Conservation (phyloP, 2,797 vertebrate species). For the Rhinoraja longicauda region DNA sequence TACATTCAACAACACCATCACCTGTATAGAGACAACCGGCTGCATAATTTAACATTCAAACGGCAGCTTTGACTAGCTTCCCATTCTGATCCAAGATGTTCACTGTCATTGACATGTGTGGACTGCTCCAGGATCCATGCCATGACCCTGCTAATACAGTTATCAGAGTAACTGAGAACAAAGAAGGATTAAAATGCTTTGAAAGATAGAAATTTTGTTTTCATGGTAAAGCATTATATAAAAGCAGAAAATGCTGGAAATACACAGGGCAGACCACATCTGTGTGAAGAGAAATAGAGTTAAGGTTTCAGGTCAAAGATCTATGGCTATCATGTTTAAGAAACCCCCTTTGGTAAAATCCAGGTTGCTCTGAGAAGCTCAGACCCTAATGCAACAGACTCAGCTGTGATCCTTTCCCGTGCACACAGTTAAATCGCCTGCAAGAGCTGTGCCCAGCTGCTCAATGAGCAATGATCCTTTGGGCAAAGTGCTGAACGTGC, state of each 20-base stretch:
- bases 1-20: neutral
- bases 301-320: too few relatives aligned
- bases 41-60: neutral
- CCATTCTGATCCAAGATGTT: neutral
- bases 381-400: neutral
- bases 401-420: neutral
- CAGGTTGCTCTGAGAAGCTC: neutral
- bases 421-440: neutral
- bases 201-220: neutral
- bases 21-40: neutral
- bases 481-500: neutral
- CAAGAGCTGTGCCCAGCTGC: neutral
- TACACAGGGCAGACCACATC: too few relatives aligned
- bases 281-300: too few relatives aligned
- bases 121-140: neutral
- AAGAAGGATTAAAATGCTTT: neutral
- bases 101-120: neutral
- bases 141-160: neutral
- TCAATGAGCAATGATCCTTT: neutral
- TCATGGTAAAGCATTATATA: neutral
- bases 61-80: neutral
- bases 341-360: neutral
- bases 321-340: neutral
- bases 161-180: neutral
- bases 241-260: too few relatives aligned